Evolutionary conservation across 2,113 vertebrate species (phyloP).

Genomic region (Syngnathus scovelli): DNA sequence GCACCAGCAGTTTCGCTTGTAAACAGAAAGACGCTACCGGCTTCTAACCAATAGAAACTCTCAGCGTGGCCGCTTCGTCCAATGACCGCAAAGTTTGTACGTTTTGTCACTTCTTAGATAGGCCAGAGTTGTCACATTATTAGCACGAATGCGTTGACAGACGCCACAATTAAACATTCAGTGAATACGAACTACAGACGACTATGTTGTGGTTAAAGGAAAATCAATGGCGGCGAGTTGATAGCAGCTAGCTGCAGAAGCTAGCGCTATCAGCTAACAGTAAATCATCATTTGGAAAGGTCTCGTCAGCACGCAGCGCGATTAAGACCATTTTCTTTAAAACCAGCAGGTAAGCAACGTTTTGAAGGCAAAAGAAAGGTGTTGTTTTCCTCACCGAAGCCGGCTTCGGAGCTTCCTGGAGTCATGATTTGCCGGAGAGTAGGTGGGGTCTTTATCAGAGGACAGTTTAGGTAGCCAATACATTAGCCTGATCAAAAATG

Average conservation of each 20-base stretch:
- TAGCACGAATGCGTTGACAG: not conserved
- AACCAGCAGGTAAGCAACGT: not conserved
- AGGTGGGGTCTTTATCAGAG: constrained; percentile 44
- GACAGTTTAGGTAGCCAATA: constrained; percentile 8
- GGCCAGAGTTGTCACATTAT: not conserved
- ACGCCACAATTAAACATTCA: not conserved
- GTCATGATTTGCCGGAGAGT: constrained; percentile 51
- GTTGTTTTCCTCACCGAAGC: constrained; percentile 60
- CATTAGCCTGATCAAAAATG: constrained; percentile 51
- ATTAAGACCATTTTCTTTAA: not conserved
- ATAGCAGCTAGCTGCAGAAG: constrained; percentile 8
- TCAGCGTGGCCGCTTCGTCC: constrained; percentile 66
- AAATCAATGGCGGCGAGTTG: not conserved
- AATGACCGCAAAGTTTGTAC: constrained; percentile 47
- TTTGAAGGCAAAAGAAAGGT: constrained; percentile 2
- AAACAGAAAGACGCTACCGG: constrained; percentile 32
- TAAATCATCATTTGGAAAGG: too few species aligned
- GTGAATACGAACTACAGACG: not conserved
- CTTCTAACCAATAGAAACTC: constrained; percentile 60
- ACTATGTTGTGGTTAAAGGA: not conserved
- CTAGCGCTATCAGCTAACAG: constrained; percentile 28
- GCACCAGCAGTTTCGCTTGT: constrained; percentile 8
- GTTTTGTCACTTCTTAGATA: constrained; percentile 37
- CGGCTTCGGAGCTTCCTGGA: constrained; percentile 65
- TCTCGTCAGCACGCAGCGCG: not conserved